Percentiles rank a stretch among this genome's conserved stretches.
Conservation (phyloP, 2,888 invertebrate genomes). For the Thymelicus acteon region DNA sequence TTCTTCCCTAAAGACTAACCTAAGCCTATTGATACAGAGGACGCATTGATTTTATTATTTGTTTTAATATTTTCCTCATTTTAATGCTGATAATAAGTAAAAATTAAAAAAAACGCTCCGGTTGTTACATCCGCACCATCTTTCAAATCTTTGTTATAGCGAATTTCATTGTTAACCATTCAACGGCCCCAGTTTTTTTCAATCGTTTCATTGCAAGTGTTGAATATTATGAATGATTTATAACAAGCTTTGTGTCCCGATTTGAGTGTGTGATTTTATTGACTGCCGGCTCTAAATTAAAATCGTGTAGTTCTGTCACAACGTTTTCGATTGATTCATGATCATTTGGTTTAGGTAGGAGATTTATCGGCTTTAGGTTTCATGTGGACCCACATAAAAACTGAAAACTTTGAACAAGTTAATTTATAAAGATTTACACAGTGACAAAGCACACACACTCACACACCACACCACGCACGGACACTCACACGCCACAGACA, state of each 20-base stretch:
- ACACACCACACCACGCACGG: too few species aligned
- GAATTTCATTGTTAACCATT: slow-evolving; percentile 79
- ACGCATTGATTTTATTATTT: background rate
- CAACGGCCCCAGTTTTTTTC: slow-evolving; percentile 74
- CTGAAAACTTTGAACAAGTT: background rate
- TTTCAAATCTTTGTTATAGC: slow-evolving; percentile 65
- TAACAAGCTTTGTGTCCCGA: slow-evolving; percentile 57
- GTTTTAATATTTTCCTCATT: background rate
- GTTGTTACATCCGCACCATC: slow-evolving; percentile 8
- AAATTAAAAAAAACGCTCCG: slow-evolving; percentile 22
- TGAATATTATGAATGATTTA: slow-evolving; percentile 78
- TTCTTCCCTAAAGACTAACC: too few species aligned
- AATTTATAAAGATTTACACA: too few species aligned
- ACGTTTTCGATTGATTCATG: slow-evolving; percentile 63
- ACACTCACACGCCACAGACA: too few species aligned
- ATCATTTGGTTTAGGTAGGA: slow-evolving; percentile 42
- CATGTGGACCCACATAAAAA: background rate
- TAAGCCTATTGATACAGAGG: too few species aligned
- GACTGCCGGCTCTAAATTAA: slow-evolving; percentile 49
- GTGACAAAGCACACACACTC: too few species aligned
- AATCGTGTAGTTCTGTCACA: slow-evolving; percentile 59
- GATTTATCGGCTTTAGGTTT: slow-evolving; percentile 23
- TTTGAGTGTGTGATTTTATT: slow-evolving; percentile 52
- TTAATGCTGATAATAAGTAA: background rate
- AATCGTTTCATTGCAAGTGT: slow-evolving; percentile 75